Evolutionary conservation across 2,888 invertebrate species (phyloP).

Genomic region (Fragum whitleyi): DNA sequence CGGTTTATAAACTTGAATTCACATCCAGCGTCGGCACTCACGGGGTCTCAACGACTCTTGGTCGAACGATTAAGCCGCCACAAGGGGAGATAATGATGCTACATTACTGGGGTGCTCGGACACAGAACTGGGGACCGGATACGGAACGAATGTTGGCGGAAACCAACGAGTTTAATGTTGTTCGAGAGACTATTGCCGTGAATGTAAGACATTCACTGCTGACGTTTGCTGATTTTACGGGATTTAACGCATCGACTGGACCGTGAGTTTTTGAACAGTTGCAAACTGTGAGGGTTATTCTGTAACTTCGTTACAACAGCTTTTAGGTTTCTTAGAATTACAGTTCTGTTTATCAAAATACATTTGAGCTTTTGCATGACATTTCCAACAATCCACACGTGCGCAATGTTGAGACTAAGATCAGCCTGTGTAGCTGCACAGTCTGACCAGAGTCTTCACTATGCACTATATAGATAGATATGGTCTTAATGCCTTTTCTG

Average conservation of each 20-base stretch:
- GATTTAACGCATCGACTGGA: conserved; percentile 34
- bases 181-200: conserved; percentile 18
- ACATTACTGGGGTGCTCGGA: conserved; percentile 72
- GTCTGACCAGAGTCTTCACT: no score
- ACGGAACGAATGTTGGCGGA: conserved; percentile 52
- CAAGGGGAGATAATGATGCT: conserved; percentile 48
- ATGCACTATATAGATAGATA: no score
- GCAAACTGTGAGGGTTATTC: no score
- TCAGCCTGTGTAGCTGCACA: no score
- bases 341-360: no score
- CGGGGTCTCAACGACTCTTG: conserved; percentile 31
- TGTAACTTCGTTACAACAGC: no score
- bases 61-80: not conserved
- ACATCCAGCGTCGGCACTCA: conserved; percentile 6
- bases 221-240: conserved; percentile 27
- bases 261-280: conserved; percentile 33
- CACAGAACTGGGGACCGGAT: conserved; percentile 70
- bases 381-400: no score
- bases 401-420: no score
- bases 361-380: no score
- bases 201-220: conserved; percentile 16
- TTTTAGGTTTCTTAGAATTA: no score
- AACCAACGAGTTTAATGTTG: conserved; percentile 40
- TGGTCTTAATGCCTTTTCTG: no score
- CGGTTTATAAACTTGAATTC: conserved; percentile 57